Evolutionary conservation across 2,113 vertebrate species (phyloP), one percentile per base, ranked within the genome.

Genomic region (Engraulis encrasicolus): DNA sequence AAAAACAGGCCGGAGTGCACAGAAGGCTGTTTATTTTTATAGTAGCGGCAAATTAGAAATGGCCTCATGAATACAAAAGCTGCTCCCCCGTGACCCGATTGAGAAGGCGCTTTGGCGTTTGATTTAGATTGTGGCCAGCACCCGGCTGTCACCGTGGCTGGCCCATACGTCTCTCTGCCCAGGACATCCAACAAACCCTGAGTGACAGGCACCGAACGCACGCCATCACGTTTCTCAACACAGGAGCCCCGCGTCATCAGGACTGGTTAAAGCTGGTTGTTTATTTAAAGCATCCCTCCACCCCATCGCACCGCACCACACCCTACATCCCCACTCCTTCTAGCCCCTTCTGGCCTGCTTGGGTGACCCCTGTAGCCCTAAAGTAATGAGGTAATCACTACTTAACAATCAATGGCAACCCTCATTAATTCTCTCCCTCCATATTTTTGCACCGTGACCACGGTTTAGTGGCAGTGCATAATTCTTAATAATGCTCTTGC

Each of bases 401-500:
- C 17, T 71, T 71, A 34, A 34, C 61, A 71, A 71, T 71, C 61
- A 71, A 31, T 71, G 61, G 61, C 27, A 71, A 34, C 31, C 61
- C 27, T 31, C 27, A 71, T 71, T 71, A 71, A 71, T 71, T 34
- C 61, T 14, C 1, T 6, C 11, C 11, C 61, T 71, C 27, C 27
- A 71, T 71, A 34, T 34, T 71, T 71, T 12, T 27, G n/a, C n/a
- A n/a, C 14, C 61, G 17, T 34, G 27, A 71, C 27, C 61, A 71
- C 61, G 15, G 12, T 71, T n/a, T 71, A 71, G 27, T 71, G 61
- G 61, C 61, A 71, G 61, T 34, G 27, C 61, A 71, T 71, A 71
- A 71, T 71, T 71, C 61, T 71, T 34, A 31, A 71, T 71, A 71
- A 71, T 71, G 61, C n/a, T n/a, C n/a, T n/a, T n/a, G n/a, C n/a